Conservation (phyloP, 2,797 vertebrate genomes). For the Spea hammondii region DNA sequence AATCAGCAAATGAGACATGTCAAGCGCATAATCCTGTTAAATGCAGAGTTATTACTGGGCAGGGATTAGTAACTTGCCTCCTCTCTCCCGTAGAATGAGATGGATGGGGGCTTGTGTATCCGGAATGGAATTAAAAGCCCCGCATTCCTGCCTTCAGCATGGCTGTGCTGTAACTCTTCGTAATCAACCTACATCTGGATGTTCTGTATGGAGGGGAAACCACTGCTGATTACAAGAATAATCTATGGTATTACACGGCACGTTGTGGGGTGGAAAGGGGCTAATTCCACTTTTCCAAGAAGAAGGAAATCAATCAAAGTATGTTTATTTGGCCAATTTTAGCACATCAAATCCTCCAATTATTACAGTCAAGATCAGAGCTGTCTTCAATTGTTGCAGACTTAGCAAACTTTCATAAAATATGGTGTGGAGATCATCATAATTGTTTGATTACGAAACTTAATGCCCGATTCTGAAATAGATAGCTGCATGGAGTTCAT, state of each 20-base stretch:
- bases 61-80: slow-evolving; percentile 10
- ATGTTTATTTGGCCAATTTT: background rate
- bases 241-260: background rate
- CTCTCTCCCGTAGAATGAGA: slow-evolving; percentile 15
- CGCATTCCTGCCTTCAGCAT: slow-evolving; percentile 14
- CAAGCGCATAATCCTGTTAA: slow-evolving; percentile 35
- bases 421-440: no score
- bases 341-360: background rate
- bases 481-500: no score
- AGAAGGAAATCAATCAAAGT: background rate
- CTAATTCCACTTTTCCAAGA: background rate
- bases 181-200: background rate
- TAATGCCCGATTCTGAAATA: no score
- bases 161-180: background rate
- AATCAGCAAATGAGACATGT: slow-evolving; percentile 19
- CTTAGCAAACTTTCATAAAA: no score
- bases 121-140: slow-evolving; percentile 16
- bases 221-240: background rate
- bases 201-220: background rate
- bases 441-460: no score
- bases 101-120: slow-evolving; percentile 25
- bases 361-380: background rate
- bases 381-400: background rate
- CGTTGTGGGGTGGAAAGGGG: background rate
- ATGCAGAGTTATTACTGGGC: slow-evolving; percentile 23